These are phyloP conservation scores for Oreochromis tanganicae DNA, from an alignment of 2,113 vertebrate genomes.

Conservation along the genomic window DNA sequence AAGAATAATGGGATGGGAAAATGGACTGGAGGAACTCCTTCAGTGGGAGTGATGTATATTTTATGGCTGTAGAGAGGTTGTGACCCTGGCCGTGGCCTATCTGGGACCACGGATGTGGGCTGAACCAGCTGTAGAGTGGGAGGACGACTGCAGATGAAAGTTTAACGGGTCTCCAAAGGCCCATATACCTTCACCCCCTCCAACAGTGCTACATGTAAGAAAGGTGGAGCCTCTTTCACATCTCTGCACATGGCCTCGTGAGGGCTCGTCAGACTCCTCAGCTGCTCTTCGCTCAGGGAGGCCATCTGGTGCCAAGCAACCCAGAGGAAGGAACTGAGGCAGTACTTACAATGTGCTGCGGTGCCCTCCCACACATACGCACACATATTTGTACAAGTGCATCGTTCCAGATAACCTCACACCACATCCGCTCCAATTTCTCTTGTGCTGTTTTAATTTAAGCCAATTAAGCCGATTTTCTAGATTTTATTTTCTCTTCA, in stretches of 20 bases:
- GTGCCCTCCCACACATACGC: neutral
- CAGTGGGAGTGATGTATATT: slow-evolving; percentile 39
- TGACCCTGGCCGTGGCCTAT: slow-evolving; percentile 31
- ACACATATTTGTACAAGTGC: slow-evolving; percentile 9
- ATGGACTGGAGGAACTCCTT: neutral
- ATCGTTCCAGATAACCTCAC: slow-evolving; percentile 40
- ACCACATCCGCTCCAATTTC: slow-evolving; percentile 27
- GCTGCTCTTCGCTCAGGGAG: slow-evolving; percentile 73
- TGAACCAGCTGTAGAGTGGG: slow-evolving; percentile 48
- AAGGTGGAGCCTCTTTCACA: slow-evolving; percentile 4
- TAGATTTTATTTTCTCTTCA: slow-evolving; percentile 44
- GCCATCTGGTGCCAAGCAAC: slow-evolving; percentile 54
- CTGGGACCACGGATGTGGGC: slow-evolving; percentile 19
- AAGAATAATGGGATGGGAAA: neutral
- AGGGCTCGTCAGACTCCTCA: slow-evolving; percentile 70
- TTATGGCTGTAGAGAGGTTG: slow-evolving; percentile 26
- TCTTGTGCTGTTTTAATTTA: slow-evolving; percentile 50
- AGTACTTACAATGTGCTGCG: neutral
- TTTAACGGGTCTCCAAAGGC: slow-evolving; percentile 79
- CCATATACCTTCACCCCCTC: slow-evolving; percentile 62
- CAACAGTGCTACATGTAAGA: slow-evolving; percentile 2
- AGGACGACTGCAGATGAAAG: slow-evolving; percentile 33
- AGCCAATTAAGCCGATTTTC: slow-evolving; percentile 62
- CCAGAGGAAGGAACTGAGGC: neutral
- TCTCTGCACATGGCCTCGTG: slow-evolving; percentile 41